phyloP scores from a whole-genome alignment of 2,113 vertebrate species.

The Xenopus laevis region DNA sequence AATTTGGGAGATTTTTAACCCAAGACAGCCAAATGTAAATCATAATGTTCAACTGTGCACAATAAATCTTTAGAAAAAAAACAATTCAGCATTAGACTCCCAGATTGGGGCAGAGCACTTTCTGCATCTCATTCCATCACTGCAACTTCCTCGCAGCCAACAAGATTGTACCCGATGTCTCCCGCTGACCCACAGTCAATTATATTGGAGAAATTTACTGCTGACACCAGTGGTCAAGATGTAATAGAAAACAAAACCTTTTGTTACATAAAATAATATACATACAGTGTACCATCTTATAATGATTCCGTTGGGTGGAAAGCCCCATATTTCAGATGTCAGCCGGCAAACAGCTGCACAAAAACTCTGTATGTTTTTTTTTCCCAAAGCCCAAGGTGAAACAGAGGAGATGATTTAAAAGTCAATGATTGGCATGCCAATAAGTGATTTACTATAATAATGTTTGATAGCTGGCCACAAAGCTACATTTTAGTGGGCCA shows the following conservation, averaged over 20 bases:
- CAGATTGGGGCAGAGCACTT: constrained; percentile 26
- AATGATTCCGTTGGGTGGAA: neutral
- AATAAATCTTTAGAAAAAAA: constrained; percentile 26
- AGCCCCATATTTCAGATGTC: neutral
- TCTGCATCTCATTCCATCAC: constrained; percentile 17
- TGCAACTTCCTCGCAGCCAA: constrained; percentile 8
- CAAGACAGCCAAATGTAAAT: constrained; percentile 32
- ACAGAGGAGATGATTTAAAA: neutral
- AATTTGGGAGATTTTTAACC: constrained; percentile 38
- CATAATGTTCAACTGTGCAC: constrained; percentile 23
- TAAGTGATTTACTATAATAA: no score
- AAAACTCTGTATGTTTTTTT: neutral
- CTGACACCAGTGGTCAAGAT: constrained; percentile 1
- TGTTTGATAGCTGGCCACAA: no score
- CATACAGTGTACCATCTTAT: neutral
- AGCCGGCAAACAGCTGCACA: neutral
- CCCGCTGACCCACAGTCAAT: neutral
- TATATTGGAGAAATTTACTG: constrained; percentile 1
- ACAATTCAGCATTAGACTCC: constrained; percentile 11
- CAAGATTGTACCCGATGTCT: neutral
- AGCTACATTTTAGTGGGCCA: no score
- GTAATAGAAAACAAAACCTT: neutral
- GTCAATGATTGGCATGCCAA: neutral
- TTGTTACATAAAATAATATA: constrained; percentile 2
- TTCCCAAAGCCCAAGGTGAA: neutral